These are phyloP conservation scores for Baronia brevicornis DNA, from an alignment of 2,888 invertebrate genomes.

Conservation along the genomic window DNA sequence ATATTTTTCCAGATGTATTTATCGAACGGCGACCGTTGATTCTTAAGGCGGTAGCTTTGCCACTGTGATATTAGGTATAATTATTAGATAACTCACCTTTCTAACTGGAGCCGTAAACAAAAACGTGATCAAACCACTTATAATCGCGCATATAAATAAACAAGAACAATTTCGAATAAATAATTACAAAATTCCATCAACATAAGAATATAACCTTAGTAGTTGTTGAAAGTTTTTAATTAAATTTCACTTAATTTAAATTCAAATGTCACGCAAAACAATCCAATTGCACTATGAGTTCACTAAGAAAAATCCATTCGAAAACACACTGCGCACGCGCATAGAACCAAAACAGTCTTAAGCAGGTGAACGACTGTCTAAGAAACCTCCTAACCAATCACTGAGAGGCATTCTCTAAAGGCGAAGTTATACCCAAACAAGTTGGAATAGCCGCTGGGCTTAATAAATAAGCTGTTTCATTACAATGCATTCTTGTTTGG, in stretches of 20 bases:
- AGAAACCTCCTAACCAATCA: conserved; percentile 34
- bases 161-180: too few relatives aligned
- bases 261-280: not conserved
- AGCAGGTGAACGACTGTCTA: conserved; percentile 36
- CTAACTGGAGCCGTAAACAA: too few relatives aligned
- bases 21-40: too few relatives aligned
- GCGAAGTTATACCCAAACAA: conserved; percentile 43
- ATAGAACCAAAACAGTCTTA: conserved; percentile 28
- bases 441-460: conserved; percentile 39
- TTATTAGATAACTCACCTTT: too few relatives aligned
- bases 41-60: too few relatives aligned
- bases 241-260: conserved; percentile 19
- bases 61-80: too few relatives aligned
- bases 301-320: conserved; percentile 10
- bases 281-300: conserved; percentile 26
- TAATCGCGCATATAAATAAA: too few relatives aligned
- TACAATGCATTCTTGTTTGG: conserved; percentile 32
- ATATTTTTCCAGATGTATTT: too few relatives aligned
- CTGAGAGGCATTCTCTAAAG: conserved; percentile 53
- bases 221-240: conserved; percentile 5
- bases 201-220: too few relatives aligned
- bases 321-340: conserved; percentile 33
- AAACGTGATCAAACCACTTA: too few relatives aligned
- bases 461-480: conserved; percentile 31
- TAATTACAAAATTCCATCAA: too few relatives aligned